Evolutionary conservation across 2,797 vertebrate species (phyloP), one percentile per base, ranked within the genome.

Genomic region (Coccyzus lansbergi): DNA sequence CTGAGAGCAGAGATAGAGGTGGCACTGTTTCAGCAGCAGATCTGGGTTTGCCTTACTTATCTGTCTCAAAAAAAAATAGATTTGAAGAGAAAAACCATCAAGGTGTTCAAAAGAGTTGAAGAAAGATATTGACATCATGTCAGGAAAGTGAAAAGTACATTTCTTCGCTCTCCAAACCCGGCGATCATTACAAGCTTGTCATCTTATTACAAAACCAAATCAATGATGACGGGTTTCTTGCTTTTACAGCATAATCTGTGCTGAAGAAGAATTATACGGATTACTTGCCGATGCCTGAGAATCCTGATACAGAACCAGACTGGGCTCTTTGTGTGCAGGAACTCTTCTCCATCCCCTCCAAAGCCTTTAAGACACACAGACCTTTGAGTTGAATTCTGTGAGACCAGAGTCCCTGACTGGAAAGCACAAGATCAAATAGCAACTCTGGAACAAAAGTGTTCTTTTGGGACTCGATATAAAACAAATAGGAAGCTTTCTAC

Each of bases 121-220:
- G 42, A 58, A 29, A 74, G 51, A 25, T 96, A 97, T 88, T 92
- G 97, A 96, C 84, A 70, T 64, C 21, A 20, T 49, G 94, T 95
- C 95, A 97, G 90, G 42, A 75, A 94, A 97, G 82, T 75, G 91
- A 95, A 90, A 96, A 97, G 96, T 78, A 71, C 83, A 84, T 96
- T 97, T 94, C 96, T 88, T 90, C 95, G 88, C 95, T 87, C 85
- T 95, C 93, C 8, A 31, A 82, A 95, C 88, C 69, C 3, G 4
- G 67, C 55, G 91, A 97, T 97, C 96, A 96, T 96, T 97, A 92
- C 78, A 67, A 94, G 92, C 65, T 78, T 96, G 91, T 94, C 92
- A 96, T 91, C 93, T 93, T 94, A 96, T 96, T 97, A 96, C 93
- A 92, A 96, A 82, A 49, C 83, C 86, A 85, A 85, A 97, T 97